phyloP scores from a whole-genome alignment of 1,140 invertebrate species.

The Metopolophium dirhodum region DNA sequence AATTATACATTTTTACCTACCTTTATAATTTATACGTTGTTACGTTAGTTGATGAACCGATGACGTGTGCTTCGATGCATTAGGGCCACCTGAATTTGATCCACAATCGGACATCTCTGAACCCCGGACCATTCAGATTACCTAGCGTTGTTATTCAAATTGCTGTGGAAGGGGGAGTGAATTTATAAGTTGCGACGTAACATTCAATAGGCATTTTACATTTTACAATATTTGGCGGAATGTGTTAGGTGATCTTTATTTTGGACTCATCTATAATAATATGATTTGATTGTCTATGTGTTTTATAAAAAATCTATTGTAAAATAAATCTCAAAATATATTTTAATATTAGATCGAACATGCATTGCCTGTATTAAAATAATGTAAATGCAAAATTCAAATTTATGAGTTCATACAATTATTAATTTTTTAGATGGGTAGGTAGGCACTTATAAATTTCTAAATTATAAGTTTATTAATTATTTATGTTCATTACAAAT shows the following conservation, averaged over 20 bases:
- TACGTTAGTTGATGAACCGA: no score
- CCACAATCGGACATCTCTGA: no score
- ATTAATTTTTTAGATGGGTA: no score
- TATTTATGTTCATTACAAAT: neutral
- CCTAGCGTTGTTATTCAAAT: neutral
- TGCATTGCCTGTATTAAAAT: neutral
- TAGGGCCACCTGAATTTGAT: no score
- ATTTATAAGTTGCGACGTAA: no score
- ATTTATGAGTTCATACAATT: no score
- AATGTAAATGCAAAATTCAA: neutral
- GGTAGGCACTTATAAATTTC: neutral
- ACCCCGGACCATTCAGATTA: neutral
- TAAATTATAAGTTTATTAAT: neutral
- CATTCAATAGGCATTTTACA: neutral
- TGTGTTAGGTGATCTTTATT: no score
- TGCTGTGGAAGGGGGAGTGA: neutral
- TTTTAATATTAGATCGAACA: no score
- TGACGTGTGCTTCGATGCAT: no score
- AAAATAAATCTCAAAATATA: no score
- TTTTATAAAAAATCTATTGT: neutral
- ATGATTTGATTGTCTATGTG: neutral
- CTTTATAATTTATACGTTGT: no score
- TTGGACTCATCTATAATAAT: neutral
- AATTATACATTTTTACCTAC: no score
- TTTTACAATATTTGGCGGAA: neutral